These are phyloP conservation scores for Papilio polytes DNA, from an alignment of 1,140 invertebrate genomes.

Conservation along the genomic window DNA sequence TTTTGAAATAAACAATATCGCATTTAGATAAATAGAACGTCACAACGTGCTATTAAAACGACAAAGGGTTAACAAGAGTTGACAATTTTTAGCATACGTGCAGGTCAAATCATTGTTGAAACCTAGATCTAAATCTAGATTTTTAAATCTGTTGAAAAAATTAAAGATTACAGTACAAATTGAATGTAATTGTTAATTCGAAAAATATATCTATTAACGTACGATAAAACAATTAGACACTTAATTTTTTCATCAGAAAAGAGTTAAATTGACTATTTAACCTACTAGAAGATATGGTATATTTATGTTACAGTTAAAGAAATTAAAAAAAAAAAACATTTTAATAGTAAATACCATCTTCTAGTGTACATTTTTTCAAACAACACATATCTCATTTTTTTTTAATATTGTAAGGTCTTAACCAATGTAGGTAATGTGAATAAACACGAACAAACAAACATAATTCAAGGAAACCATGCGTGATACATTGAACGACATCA, in stretches of 20 bases:
- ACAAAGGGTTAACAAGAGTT: neutral
- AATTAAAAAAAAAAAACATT: too few species aligned
- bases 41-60: neutral
- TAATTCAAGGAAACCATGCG: conserved; percentile 35
- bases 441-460: conserved; percentile 32
- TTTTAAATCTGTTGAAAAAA: neutral
- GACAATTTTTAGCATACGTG: neutral
- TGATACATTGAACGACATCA: conserved; percentile 57
- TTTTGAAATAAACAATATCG: too few species aligned
- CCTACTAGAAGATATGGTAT: too few species aligned
- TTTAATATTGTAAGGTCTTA: neutral
- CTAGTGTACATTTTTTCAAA: too few species aligned
- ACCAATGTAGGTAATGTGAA: conserved; percentile 8
- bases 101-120: neutral
- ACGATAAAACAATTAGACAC: too few species aligned
- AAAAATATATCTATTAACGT: too few species aligned
- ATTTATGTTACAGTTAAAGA: too few species aligned
- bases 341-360: too few species aligned
- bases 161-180: neutral
- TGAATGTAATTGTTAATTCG: too few species aligned
- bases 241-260: too few species aligned
- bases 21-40: too few species aligned
- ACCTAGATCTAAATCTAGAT: neutral
- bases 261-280: too few species aligned
- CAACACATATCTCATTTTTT: neutral